Evolutionary conservation across 2,113 vertebrate genomes (phyloP).

Genomic region (Aphelocoma coerulescens): DNA sequence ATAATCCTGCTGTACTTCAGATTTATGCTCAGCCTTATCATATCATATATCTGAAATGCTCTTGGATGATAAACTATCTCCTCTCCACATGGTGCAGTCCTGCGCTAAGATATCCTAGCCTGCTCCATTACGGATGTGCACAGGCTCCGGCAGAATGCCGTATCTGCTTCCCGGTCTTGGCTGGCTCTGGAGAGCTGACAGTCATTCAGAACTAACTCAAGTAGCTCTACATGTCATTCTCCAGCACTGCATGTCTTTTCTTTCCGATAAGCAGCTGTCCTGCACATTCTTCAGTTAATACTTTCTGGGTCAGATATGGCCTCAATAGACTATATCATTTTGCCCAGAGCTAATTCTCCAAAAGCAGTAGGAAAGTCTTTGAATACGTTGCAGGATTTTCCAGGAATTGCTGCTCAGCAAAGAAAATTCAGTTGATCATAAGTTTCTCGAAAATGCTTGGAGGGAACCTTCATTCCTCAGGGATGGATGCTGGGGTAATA

Average conservation of each 20-base stretch:
- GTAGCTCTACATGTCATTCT: constrained; percentile 23
- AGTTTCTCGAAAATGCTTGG: not conserved
- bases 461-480: not conserved
- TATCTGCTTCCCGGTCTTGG: not conserved
- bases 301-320: constrained; percentile 55
- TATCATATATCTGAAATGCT: constrained; percentile 6
- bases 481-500: not conserved
- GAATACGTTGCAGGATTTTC: constrained; percentile 41
- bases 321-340: constrained; percentile 20
- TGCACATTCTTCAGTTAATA: constrained; percentile 53
- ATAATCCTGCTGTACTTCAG: not conserved
- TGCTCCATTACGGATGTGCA: not conserved
- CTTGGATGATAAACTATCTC: not conserved
- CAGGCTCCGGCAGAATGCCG: not conserved
- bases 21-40: constrained; percentile 9
- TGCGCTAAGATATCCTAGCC: constrained; percentile 15
- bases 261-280: constrained; percentile 52
- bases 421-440: constrained; percentile 40
- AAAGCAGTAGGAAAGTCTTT: constrained; percentile 42
- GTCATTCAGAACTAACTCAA: not conserved
- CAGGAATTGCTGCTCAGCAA: constrained; percentile 52
- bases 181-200: constrained; percentile 23
- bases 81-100: not conserved
- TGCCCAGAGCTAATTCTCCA: constrained; percentile 37
- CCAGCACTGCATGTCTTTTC: not conserved